A percentile compares a stretch with the other conserved stretches of the same genome.
phyloP scores from a whole-genome alignment of 2,888 invertebrate species.

The Lasius platythorax region DNA sequence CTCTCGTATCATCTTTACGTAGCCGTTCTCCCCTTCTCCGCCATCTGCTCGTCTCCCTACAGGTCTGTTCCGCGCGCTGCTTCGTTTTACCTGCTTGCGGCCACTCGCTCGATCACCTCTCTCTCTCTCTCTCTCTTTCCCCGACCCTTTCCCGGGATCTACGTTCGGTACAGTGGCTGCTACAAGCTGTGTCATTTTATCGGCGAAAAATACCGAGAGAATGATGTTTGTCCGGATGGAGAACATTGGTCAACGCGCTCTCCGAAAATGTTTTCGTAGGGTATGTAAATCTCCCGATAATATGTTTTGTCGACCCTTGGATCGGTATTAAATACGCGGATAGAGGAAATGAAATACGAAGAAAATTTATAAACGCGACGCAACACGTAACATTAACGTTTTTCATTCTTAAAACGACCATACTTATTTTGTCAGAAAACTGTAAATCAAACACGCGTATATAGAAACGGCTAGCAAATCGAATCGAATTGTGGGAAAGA shows the following conservation, averaged over 20 bases:
- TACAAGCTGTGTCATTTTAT: constrained; percentile 79
- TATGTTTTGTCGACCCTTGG: not conserved
- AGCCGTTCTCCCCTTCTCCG: constrained; percentile 45
- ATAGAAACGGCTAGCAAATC: not conserved
- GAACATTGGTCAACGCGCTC: constrained; percentile 26
- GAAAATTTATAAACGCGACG: not conserved
- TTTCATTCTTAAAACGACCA: not conserved
- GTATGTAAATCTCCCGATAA: constrained; percentile 35
- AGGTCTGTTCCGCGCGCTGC: constrained; percentile 33
- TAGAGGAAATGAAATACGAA: not conserved
- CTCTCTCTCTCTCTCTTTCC: constrained; percentile 43
- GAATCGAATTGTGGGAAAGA: constrained; percentile 34
- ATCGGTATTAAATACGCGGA: not conserved
- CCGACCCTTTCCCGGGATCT: constrained; percentile 48
- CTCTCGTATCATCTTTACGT: constrained; percentile 48
- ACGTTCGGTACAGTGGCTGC: constrained; percentile 80
- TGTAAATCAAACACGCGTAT: not conserved
- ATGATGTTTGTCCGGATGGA: constrained; percentile 23
- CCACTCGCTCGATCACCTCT: constrained; percentile 42
- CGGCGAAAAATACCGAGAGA: constrained; percentile 48
- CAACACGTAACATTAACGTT: not conserved
- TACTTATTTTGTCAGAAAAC: not conserved
- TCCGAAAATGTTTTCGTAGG: constrained; percentile 28
- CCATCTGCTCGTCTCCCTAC: constrained; percentile 55
- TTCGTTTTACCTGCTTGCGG: constrained; percentile 57